These are phyloP conservation scores for Arvicola amphibius DNA, from an alignment of 2,797 vertebrate species.

Conservation along the genomic window DNA sequence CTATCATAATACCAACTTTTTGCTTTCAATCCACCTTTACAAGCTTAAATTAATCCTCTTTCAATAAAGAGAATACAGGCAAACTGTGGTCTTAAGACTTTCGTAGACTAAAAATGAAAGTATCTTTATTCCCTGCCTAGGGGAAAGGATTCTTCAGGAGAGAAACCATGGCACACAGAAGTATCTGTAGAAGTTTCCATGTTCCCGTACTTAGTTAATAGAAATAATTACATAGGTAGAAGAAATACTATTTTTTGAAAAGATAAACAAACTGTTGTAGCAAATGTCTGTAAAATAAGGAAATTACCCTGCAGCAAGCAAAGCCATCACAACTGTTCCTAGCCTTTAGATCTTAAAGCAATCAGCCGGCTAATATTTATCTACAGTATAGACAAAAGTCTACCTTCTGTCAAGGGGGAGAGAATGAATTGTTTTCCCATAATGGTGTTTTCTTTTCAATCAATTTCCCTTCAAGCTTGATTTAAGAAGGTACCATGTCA, in stretches of 20 bases:
- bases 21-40: not conserved
- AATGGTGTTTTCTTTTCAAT: slow-evolving; percentile 88
- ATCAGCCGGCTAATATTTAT: slow-evolving; percentile 86
- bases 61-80: slow-evolving; percentile 24
- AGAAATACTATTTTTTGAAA: slow-evolving; percentile 16
- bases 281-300: slow-evolving; percentile 52
- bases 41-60: slow-evolving; percentile 26
- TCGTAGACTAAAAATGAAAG: not conserved
- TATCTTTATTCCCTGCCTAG: not conserved
- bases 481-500: slow-evolving; percentile 86
- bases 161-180: not conserved
- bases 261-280: slow-evolving; percentile 44
- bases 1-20: not conserved
- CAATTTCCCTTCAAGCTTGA: slow-evolving; percentile 89
- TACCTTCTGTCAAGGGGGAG: slow-evolving; percentile 85
- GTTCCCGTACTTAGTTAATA: slow-evolving; percentile 2
- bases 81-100: not conserved
- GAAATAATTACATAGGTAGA: slow-evolving; percentile 18
- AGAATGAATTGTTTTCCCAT: slow-evolving; percentile 87
- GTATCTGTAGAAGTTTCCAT: not conserved
- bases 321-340: slow-evolving; percentile 72
- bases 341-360: slow-evolving; percentile 83
- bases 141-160: not conserved
- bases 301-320: slow-evolving; percentile 74
- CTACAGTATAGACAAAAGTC: slow-evolving; percentile 85